phyloP scores from a whole-genome alignment of 2,888 invertebrate genomes.

The Drosophila diplacantha region DNA sequence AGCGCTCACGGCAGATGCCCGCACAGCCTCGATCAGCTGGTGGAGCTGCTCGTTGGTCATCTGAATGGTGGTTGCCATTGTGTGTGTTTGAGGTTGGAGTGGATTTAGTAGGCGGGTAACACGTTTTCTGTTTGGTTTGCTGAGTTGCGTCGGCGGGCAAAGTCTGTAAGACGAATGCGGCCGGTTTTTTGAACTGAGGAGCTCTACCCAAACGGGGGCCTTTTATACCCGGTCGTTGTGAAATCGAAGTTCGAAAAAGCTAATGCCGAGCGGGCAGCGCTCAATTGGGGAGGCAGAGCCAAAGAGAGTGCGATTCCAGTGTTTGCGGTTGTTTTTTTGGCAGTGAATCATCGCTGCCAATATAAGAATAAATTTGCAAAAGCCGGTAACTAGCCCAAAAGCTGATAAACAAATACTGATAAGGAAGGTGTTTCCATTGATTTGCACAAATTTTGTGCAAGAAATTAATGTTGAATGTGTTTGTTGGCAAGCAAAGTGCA shows the following conservation, averaged over 20 bases:
- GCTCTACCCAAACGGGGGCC: neutral
- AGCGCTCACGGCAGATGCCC: slow-evolving; percentile 46
- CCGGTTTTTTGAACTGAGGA: slow-evolving; percentile 53
- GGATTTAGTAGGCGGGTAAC: slow-evolving; percentile 4
- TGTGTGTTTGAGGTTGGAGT: slow-evolving; percentile 12
- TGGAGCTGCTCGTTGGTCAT: slow-evolving; percentile 74
- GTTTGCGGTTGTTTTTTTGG: neutral
- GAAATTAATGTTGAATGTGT: neutral
- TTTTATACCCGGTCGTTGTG: slow-evolving; percentile 53
- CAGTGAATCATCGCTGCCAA: slow-evolving; percentile 19
- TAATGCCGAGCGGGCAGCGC: slow-evolving; percentile 5
- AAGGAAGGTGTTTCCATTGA: neutral
- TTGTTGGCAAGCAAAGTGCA: neutral
- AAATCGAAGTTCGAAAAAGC: slow-evolving; percentile 56
- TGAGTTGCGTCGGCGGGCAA: slow-evolving; percentile 46
- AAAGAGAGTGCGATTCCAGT: slow-evolving; percentile 15
- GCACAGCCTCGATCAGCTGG: slow-evolving; percentile 70
- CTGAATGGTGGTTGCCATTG: slow-evolving; percentile 60
- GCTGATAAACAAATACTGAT: slow-evolving; percentile 15
- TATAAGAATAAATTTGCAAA: slow-evolving; percentile 2
- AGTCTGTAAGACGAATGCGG: slow-evolving; percentile 64
- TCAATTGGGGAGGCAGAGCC: neutral
- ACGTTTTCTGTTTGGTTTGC: slow-evolving; percentile 12
- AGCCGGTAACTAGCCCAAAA: slow-evolving; percentile 10
- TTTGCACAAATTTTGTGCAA: neutral